These are phyloP conservation scores for Polylopha cassiicola DNA, from an alignment of 2,888 invertebrate species.

Conservation along the genomic window DNA sequence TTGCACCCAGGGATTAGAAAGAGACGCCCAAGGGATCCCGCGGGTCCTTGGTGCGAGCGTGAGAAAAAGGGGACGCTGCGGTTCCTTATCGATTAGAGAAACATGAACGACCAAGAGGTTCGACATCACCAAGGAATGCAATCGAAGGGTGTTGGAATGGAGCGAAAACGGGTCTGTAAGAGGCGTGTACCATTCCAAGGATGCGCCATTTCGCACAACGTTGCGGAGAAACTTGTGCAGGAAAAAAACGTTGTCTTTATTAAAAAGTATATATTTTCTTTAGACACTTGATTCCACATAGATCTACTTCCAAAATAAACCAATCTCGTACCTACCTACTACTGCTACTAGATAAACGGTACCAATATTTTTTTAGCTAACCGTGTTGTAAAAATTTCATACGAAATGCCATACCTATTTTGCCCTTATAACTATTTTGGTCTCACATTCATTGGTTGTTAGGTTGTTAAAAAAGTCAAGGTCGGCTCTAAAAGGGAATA, in stretches of 20 bases:
- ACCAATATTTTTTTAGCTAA: no score
- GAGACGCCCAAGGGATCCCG: conserved; percentile 46
- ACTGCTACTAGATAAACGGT: no score
- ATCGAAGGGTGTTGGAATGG: neutral
- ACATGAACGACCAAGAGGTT: conserved; percentile 39
- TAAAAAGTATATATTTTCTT: conserved; percentile 7
- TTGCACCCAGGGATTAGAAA: conserved; percentile 49
- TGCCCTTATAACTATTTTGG: no score
- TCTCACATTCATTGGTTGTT: no score
- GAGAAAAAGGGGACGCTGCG: conserved; percentile 70
- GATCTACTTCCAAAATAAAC: no score
- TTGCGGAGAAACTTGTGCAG: neutral
- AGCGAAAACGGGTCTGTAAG: conserved; percentile 2
- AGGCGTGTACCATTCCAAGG: conserved; percentile 12
- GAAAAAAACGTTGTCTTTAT: neutral
- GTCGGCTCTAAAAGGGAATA: no score
- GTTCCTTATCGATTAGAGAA: conserved; percentile 57
- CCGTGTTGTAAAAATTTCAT: no score
- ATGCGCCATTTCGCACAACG: neutral
- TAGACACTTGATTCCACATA: no score
- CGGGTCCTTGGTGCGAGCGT: conserved; percentile 64
- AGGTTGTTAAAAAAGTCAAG: no score
- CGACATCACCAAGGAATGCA: conserved; percentile 14
- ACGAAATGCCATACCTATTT: no score
- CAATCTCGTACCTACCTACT: no score